These are phyloP conservation scores for Leptopilina boulardi DNA, from an alignment of 1,140 invertebrate genomes.

Conservation along the genomic window DNA sequence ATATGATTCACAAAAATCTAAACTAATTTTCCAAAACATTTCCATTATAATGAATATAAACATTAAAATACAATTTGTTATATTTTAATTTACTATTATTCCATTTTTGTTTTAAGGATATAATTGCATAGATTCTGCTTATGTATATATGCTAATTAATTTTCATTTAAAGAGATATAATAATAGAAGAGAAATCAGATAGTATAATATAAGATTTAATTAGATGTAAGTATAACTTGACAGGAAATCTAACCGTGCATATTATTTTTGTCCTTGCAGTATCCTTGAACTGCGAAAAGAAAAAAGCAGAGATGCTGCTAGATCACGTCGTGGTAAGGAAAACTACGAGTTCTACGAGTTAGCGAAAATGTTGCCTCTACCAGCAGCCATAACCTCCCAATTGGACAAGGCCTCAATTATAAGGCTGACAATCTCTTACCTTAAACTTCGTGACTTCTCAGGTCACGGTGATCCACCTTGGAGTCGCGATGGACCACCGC, in stretches of 20 bases:
- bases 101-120: too few relatives aligned
- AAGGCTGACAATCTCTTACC: slow-evolving; percentile 97
- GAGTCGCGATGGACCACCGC: slow-evolving; percentile 85
- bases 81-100: too few relatives aligned
- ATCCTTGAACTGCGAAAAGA: slow-evolving; percentile 97
- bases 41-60: neutral
- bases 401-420: slow-evolving; percentile 99
- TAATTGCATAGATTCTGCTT: too few relatives aligned
- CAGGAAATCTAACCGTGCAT: slow-evolving; percentile 14
- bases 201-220: neutral
- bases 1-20: slow-evolving; percentile 7
- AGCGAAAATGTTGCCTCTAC: slow-evolving; percentile 97
- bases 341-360: slow-evolving; percentile 99
- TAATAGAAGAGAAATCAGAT: neutral
- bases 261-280: slow-evolving; percentile 81
- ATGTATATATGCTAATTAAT: too few relatives aligned
- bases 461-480: slow-evolving; percentile 96
- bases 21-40: slow-evolving; percentile 2
- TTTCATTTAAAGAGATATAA: too few relatives aligned
- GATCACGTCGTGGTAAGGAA: slow-evolving; percentile 95
- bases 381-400: slow-evolving; percentile 97
- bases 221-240: slow-evolving; percentile 15
- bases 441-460: slow-evolving; percentile 96
- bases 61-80: too few relatives aligned
- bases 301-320: slow-evolving; percentile 96